Evolutionary conservation across 2,888 invertebrate species (phyloP), one percentile per base, ranked within the genome.

Genomic region (Cosmia pyralina): DNA sequence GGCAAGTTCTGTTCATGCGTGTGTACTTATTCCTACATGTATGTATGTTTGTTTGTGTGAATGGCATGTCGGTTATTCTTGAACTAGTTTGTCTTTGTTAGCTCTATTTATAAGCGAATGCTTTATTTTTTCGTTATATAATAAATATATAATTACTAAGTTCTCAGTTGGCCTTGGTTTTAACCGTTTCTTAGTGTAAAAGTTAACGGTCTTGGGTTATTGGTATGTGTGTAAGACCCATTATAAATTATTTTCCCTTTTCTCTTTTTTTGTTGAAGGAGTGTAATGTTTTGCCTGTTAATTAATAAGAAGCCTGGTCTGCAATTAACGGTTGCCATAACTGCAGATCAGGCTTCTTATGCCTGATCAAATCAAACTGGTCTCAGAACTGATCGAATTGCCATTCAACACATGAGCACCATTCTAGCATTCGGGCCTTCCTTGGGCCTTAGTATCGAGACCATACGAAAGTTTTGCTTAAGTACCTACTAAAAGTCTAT

Each of bases 51-150:
- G 60, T 63, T 68, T 72, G 73, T 83, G 77, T 70, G 77, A 75
- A 73, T 69, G 75, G 74, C 58, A 76, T 60, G 86, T 73, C 69
- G 65, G 71, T 77, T 78, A 86, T 79, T 78, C 81, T 81, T 75
- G 78, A 84, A 86, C 84, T 75, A 84, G 86, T 84, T 84, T 60
- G 75, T 69, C 69, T 77, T 83, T 80, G 69, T 77, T 80, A 79
- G 55, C 74, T 72, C 53, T 69, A 67, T 85, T 65, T 79, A 63
- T 65, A 59, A 62, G 66, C 58, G 72, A 65, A 57, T 70, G 52
- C 53, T 72, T 69, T 75, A 64, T 74, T 79, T 79, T 72, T 69
- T 69, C 58, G n/a, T 78, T 68, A 83, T 46, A 52, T 78, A 78
- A 78, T 78, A 79, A 82, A 79, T 69, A 50, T 48, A 34, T 82